Evolutionary conservation across 2,113 vertebrate species (phyloP), one percentile per base, ranked within the genome.

Genomic region (Australoheros scitulus): DNA sequence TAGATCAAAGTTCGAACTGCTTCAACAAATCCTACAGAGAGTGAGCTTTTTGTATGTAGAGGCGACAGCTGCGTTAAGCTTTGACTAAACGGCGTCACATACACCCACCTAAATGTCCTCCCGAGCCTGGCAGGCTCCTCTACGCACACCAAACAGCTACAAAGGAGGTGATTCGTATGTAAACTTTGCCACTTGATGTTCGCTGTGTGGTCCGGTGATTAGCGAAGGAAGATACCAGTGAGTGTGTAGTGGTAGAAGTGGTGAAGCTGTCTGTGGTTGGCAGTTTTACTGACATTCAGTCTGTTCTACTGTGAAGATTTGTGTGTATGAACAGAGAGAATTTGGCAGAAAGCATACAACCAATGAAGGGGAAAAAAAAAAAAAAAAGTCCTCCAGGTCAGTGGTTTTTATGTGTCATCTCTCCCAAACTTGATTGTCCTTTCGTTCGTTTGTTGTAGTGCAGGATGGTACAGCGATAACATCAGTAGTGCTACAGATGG

Each of bases 281-380:
- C 94, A 96, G 92, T 94, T 94, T 91, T 58, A 87, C 75, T 84
- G 89, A 94, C 87, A 88, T 91, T 91, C 91, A 79, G 88, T 82
- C 78, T 2, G 58, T 79, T 84, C 80, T 61, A 76, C 83, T 79
- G 36, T 61, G 32, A 63, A 83, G 79, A 76, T 84, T 36, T 34
- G 34, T 55, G 52, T 63, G 72, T 50, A 8, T 90, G 84, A 24
- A 61, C 8, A 87, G 47, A 61, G 56, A 86, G 58, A 63, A 81
- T 87, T 92, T 90, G 91, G 92, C 92, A 93, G 88, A 92, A 91
- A 92, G 90, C 87, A 3, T 85, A 87, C 80, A 82, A 91, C 83
- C 59, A 80, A 83, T 75, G 78, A 50, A 15, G 29, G 4, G 4
- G 29, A 4, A 4, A 34, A 34, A 34, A 6, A 34, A 34, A 34